Base-by-base conservation (phyloP, 2,797 vertebrate genomes). In the Agapornis canus region DNA sequence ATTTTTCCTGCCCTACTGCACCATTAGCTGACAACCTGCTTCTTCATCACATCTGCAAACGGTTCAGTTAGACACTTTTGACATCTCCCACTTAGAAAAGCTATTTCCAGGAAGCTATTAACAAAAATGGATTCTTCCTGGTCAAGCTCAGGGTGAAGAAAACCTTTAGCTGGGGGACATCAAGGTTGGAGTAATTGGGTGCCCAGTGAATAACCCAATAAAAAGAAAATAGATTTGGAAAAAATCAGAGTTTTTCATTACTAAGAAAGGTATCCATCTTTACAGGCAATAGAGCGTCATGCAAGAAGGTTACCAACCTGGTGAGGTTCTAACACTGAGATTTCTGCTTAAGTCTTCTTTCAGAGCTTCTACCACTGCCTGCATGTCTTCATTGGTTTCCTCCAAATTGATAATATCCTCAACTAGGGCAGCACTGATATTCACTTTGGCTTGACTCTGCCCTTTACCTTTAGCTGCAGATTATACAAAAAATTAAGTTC, bases 281-380 rank as follows among this genome's bases (percentile, higher is more conserved):
- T 54, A 61, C 15, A 77, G 31, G 52, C 49, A 73, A 26, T 0
- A 77, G 32, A 81, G 52, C 57, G 80, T 7, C 32, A n/a, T 2
- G 37, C 15, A 23, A 75, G 45, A 19, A 64, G 73, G 20, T 49
- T 49, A 97, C 98, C 96, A 82, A 99, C 99, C 99, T 98, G 98
- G 97, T 14, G 99, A 98, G 37, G 99, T 99, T 93, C 99, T 98
- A 95, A 99, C 98, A 96, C 95, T 98, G 89, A 99, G 97, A 94
- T 97, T 99, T 95, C 99, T 99, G 94, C 98, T 98, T 97, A 99
- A 99, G 95, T 99, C 99, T 35, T 99, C 98, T 94, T 98, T 99
- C 71, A 99, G 98, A 12, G 91, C 94, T 60, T 92, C 89, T 22
- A 99, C 82, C 78, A 99, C 98, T 13, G 98, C 97, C 14, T 96